Evolutionary conservation across 2,888 invertebrate genomes (phyloP), one percentile per base, ranked within the genome.

Genomic region (Horisme vitalbata): DNA sequence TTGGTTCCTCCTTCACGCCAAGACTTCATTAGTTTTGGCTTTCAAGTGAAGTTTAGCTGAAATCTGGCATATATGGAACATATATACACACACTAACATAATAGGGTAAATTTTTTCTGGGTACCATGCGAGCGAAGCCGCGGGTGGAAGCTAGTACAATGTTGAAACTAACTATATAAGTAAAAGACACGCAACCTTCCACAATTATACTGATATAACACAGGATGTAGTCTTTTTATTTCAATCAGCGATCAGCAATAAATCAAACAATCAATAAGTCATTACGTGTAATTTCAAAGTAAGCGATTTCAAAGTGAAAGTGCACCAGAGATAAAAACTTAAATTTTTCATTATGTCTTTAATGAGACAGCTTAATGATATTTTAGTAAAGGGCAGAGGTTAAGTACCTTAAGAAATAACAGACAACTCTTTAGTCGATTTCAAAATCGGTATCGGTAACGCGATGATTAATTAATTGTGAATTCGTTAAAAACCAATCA

Each of bases 241-340:
- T 39, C 44, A 49, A 44, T 32, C 44, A 49, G 15, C 34, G 14
- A 36, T 49, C 26, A 39, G 1, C 13, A 34, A 38, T 43, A 43
- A 30, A 43, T 48, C 43, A 43, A 44, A 39, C 23, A 31, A 15
- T 37, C 33, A 34, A 33, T 34, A 11, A 33, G 13, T 48, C 38
- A 44, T 43, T 34, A 31, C 38, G 13, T 33, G 54, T 60, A 52
- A 59, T 56, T 45, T 46, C 43, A 47, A 48, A 41, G 50, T 59
- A 59, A 66, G 57, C 64, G 60, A 68, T 68, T 70, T 68, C 57
- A 52, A 62, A 65, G 76, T 65, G 79, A 79, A 80, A 80, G 79
- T 70, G 54, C 59, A 38, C 54, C 62, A 52, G 55, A 60, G 58
- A 51, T 44, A 58, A 52, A 47, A 61, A 56, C 60, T 62, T 63